Conservation (phyloP, 1,140 invertebrate genomes). For the Melitaea cinxia region DNA sequence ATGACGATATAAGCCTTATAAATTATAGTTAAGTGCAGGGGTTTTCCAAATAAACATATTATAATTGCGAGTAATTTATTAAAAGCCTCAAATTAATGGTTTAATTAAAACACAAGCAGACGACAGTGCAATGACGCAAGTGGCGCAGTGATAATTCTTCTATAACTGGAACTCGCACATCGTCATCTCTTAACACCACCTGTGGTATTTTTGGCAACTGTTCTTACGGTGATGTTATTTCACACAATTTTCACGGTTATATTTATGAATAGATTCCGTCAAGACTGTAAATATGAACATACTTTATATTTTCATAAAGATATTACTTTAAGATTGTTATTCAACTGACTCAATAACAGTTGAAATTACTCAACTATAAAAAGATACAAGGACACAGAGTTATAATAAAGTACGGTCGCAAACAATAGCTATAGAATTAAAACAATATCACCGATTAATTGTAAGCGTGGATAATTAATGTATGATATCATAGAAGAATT, state of each 20-base stretch:
- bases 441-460: neutral
- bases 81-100: neutral
- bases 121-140: conserved; percentile 24
- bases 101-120: neutral
- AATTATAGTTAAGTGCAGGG: neutral
- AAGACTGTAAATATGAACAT: conserved; percentile 6
- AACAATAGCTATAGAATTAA: neutral
- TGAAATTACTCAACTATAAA: neutral
- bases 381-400: neutral
- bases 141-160: conserved; percentile 25
- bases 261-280: conserved; percentile 4
- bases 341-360: neutral
- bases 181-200: conserved; percentile 24
- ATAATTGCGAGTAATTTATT: neutral
- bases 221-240: conserved; percentile 14
- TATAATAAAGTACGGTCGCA: neutral
- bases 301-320: neutral
- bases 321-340: neutral
- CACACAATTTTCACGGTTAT: conserved; percentile 4
- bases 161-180: conserved; percentile 26
- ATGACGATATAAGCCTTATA: neutral
- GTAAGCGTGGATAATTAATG: neutral
- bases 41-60: neutral
- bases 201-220: conserved; percentile 23
- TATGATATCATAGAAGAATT: neutral